phyloP scores from a whole-genome alignment of 35 echinoderm and acorn worm genomes.

The Apostichopus parvimensis region DNA sequence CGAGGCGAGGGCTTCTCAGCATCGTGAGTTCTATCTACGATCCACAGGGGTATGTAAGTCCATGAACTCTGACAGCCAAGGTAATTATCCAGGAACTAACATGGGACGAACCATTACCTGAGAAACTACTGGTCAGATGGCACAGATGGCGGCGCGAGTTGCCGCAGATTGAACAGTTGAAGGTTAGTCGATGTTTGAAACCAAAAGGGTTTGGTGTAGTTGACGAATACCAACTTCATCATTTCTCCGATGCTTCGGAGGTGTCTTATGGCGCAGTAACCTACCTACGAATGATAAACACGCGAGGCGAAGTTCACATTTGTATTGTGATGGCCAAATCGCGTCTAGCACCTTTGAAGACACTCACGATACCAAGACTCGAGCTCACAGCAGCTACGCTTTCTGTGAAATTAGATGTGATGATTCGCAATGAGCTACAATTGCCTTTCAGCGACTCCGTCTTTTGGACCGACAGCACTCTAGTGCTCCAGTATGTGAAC shows the following conservation, averaged over 20 bases:
- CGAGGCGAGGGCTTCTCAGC: background rate
- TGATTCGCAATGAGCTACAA: too few relatives aligned
- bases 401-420: too few relatives aligned
- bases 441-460: background rate
- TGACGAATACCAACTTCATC: constrained; percentile 43
- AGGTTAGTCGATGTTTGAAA: constrained; percentile 35
- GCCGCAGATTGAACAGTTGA: background rate
- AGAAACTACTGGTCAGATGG: background rate
- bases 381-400: too few relatives aligned
- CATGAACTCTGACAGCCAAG: constrained; percentile 17
- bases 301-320: constrained; percentile 6
- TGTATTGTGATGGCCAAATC: constrained; percentile 52
- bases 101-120: constrained; percentile 51
- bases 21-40: constrained; percentile 37
- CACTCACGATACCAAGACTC: constrained; percentile 8
- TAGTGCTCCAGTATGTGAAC: constrained; percentile 57
- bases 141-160: constrained; percentile 29
- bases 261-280: constrained; percentile 25
- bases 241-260: constrained; percentile 65
- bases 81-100: constrained; percentile 49
- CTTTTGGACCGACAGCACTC: constrained; percentile 74
- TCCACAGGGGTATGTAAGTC: constrained; percentile 40
- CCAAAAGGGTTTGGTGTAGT: constrained; percentile 36
- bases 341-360: constrained; percentile 54
- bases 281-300: constrained; percentile 32